Base-by-base conservation (phyloP, 2,113 vertebrate species). In the Oryzias woworae region DNA sequence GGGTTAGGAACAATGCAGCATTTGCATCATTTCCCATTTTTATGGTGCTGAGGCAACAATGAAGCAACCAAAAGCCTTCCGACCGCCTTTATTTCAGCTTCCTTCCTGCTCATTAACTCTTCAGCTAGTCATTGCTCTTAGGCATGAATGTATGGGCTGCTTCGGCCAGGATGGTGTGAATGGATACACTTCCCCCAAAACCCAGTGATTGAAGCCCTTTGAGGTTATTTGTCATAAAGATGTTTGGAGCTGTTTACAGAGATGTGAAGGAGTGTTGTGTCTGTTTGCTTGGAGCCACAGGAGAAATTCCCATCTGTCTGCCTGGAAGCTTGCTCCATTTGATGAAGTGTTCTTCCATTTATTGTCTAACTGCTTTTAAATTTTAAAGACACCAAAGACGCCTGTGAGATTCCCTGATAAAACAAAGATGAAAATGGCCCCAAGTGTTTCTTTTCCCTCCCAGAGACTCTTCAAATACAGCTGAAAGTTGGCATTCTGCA, bases 81-180 rank as follows among this genome's bases (percentile, higher is more conserved):
- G 80, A 73, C 71, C 5, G 18, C 48, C 54, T 45, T 69, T 61
- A 65, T 73, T 82, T 84, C 72, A 65, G 23, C 84, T 79, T 81
- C 53, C 83, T 59, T 70, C 69, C 77, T n/a, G 55, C 74, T 82
- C 84, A 71, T 82, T 85, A 78, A 80, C 75, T 82, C 65, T 57
- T 48, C 6, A 74, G 73, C 66, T 62, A 48, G 61, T 85, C 74
- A 53, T 80, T 82, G 76, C 73, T 80, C 72, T 73, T 66, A 55
- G 55, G 69, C 53, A 26, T 49, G 0, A 45, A 43, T 44, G 62
- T 76, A 72, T 76, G 75, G 73, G 73, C 65, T 68, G 63, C 64
- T 59, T 77, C 61, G 63, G 54, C 54, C 45, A 47, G 51, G 53
- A 20, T 43, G 48, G 24, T 59, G 17, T 52, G 42, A 57, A 51